phyloP scores from a whole-genome alignment of 92 coral and sea anemone species.

The Epizoanthus scotinus region DNA sequence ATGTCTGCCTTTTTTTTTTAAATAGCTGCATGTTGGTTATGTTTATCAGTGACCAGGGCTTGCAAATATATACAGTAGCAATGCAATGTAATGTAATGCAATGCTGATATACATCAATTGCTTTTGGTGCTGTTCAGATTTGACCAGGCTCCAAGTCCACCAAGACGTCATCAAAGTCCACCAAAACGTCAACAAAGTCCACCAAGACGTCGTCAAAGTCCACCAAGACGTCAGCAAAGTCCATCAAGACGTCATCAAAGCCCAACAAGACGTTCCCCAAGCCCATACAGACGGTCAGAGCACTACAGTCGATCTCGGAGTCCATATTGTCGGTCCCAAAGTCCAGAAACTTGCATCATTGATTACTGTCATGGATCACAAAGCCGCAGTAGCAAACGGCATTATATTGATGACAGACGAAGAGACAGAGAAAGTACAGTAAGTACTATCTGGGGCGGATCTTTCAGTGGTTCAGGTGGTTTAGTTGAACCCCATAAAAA shows the following conservation, averaged over 20 bases:
- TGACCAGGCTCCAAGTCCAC: neutral
- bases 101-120: too few species aligned
- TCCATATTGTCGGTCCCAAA: neutral
- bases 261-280: neutral
- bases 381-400: neutral
- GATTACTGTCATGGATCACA: conserved; percentile 16
- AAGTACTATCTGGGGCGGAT: too few species aligned
- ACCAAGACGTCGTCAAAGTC: too few species aligned
- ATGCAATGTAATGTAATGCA: too few species aligned
- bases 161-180: too few species aligned
- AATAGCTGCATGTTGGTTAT: too few species aligned
- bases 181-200: too few species aligned
- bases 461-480: too few species aligned
- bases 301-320: conserved; percentile 6
- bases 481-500: too few species aligned
- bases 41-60: neutral
- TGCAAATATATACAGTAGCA: too few species aligned
- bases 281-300: neutral
- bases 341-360: neutral
- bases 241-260: neutral
- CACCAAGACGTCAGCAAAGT: neutral
- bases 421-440: conserved; percentile 6
- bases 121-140: neutral
- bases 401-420: conserved; percentile 4
- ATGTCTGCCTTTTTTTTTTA: too few species aligned